Evolutionary conservation across 2,797 vertebrate species (phyloP), one percentile per base, ranked within the genome.

Genomic region (Molossus molossus): DNA sequence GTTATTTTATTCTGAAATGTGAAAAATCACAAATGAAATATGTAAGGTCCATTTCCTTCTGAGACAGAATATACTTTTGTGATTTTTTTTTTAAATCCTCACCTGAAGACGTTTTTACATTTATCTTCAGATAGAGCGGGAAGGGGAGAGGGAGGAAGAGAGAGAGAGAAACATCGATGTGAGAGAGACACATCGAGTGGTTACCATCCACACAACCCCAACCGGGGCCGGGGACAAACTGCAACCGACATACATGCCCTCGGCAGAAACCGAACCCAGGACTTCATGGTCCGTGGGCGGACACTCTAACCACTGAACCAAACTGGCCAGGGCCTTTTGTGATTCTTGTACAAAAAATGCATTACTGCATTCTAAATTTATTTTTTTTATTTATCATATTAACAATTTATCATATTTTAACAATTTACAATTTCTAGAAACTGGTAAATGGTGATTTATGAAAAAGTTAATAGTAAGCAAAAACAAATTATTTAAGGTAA

Each of bases 391-490:
- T 45, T 45, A 53, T n/a, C 45, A 91, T 37, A 93, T 87, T 85
- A 96, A 85, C 21, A 93, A 89, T 69, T 67, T 55, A 53, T 81
- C 29, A 79, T 20, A 69, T 33, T 95, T 88, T 80, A 95, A 89
- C 18, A 95, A 87, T 67, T 73, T 87, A 14, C 14, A 90, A 65
- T 85, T 96, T 79, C 72, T 65, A 90, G 4, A 82, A 95, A 92
- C 17, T 85, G 1, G 3, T 9, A 77, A 77, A 69, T 67, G 6
- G 15, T 83, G 57, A 80, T 45, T 87, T 76, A 80, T 33, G 8
- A 9, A 48, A 91, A 80, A 12, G 58, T 88, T 73, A 88, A 45
- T 25, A 91, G 60, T 72, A 92, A 93, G 17, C 13, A 90, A 73
- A 94, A 95, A 33, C 21, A 6, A 29, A 83, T 7, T 79, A 57